These are phyloP conservation scores for Octopus bimaculoides DNA, from an alignment of 1,140 invertebrate species.

Conservation along the genomic window DNA sequence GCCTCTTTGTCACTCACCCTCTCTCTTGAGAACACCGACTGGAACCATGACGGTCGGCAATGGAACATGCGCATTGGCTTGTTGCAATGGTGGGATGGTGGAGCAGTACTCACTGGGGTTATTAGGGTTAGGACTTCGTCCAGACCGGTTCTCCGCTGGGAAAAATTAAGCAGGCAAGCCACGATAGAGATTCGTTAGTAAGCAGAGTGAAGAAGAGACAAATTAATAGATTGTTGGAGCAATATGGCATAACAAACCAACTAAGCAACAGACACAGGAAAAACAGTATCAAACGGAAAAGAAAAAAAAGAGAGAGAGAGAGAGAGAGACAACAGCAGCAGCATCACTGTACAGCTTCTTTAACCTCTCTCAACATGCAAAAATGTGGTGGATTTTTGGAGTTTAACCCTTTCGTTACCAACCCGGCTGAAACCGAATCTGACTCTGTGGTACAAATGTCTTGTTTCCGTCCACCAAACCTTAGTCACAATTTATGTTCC, in stretches of 20 bases:
- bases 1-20: slow-evolving; percentile 38
- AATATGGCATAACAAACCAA: slow-evolving; percentile 17
- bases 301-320: too few relatives aligned
- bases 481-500: too few relatives aligned
- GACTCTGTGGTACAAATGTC: too few relatives aligned
- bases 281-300: not conserved
- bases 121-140: slow-evolving; percentile 74
- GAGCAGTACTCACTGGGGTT: slow-evolving; percentile 90
- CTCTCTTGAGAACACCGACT: slow-evolving; percentile 74
- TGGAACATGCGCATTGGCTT: slow-evolving; percentile 63
- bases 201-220: slow-evolving; percentile 6
- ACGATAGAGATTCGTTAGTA: slow-evolving; percentile 19
- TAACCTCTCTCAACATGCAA: too few relatives aligned
- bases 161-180: slow-evolving; percentile 28
- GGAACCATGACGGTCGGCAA: slow-evolving; percentile 79
- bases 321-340: not conserved
- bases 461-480: too few relatives aligned
- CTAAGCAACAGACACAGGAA: slow-evolving; percentile 15
- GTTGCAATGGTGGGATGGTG: slow-evolving; percentile 77
- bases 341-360: not conserved
- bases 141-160: slow-evolving; percentile 20
- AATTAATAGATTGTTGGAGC: not conserved
- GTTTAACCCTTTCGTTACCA: too few relatives aligned
- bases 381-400: too few relatives aligned
- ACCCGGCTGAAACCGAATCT: too few relatives aligned